Conservation (phyloP, 2,113 vertebrate species). For the Prietella phreatophila region DNA sequence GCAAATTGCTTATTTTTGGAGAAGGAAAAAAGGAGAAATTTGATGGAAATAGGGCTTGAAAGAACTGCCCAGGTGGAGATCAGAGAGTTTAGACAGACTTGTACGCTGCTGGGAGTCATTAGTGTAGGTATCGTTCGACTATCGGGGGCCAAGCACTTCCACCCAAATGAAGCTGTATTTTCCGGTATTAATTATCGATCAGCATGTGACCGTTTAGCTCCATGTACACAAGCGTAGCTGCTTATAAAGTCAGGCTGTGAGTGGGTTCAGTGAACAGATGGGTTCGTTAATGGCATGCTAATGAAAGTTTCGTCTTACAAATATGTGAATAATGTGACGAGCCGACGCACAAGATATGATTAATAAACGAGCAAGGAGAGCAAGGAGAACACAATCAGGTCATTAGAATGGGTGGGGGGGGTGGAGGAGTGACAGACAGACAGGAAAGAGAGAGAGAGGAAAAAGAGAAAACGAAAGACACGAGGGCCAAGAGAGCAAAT, state of each 20-base stretch:
- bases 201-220: conserved; percentile 16
- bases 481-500: neutral
- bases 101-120: neutral
- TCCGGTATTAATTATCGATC: conserved; percentile 35
- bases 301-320: conserved; percentile 45
- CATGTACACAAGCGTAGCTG: neutral
- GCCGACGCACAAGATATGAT: conserved; percentile 19
- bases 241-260: neutral
- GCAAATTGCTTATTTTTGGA: neutral
- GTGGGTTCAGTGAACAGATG: conserved; percentile 33
- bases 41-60: neutral
- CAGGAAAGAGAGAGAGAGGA: neutral
- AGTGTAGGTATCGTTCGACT: neutral
- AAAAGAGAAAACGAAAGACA: neutral
- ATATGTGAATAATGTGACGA: conserved; percentile 37
- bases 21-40: neutral
- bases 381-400: conserved; percentile 17
- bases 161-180: neutral
- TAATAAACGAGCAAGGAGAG: conserved; percentile 39
- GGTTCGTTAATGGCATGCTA: conserved; percentile 28
- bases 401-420: conserved; percentile 9
- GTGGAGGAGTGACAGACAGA: conserved; percentile 1
- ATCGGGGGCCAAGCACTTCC: neutral
- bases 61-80: neutral
- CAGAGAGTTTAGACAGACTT: neutral